Percentiles rank a stretch among this genome's conserved stretches.
phyloP scores from a whole-genome alignment of 2,888 invertebrate species.

The Callyntrura guangdongensis region DNA sequence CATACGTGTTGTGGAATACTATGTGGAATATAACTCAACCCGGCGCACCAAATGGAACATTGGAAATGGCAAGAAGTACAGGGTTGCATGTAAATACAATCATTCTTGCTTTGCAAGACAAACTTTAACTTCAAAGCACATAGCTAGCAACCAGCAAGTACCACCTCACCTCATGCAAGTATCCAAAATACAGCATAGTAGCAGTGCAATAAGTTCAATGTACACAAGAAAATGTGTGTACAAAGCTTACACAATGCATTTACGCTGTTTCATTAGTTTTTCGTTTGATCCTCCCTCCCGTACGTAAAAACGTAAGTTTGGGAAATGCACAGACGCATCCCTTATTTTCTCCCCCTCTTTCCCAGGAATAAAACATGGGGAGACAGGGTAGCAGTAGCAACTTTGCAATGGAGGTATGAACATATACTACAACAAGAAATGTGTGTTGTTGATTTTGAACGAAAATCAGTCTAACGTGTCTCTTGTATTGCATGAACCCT shows the following conservation, averaged over 20 bases:
- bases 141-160: too few relatives aligned
- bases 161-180: background rate
- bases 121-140: too few relatives aligned
- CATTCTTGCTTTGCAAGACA: too few relatives aligned
- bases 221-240: too few relatives aligned
- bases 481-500: background rate
- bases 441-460: background rate
- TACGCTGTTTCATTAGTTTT: background rate
- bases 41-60: too few relatives aligned
- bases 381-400: background rate
- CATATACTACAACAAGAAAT: background rate
- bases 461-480: background rate
- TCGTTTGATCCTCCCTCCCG: background rate
- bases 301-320: background rate
- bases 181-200: background rate
- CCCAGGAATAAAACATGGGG: background rate
- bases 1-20: too few relatives aligned
- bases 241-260: background rate
- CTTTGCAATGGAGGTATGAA: background rate
- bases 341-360: background rate
- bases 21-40: too few relatives aligned
- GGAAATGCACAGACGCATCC: conserved; percentile 32
- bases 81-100: too few relatives aligned
- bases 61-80: too few relatives aligned
- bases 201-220: background rate